Conservation (phyloP, 2,113 vertebrate genomes). For the rat (Rattus norvegicus) region GRCr8 NC_086033.1:41012001-41012500, state of each 20-base stretch:
- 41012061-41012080: not conserved
- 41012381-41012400: not conserved
- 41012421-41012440: not conserved
- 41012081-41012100: not conserved
- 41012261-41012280: not conserved
- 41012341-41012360: not conserved
- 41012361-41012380: not conserved
- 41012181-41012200: no score
- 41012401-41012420: not conserved
- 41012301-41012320: not conserved
- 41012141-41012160: not conserved
- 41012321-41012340: not conserved
- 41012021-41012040: slow-evolving; percentile 37
- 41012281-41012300: slow-evolving; percentile 3
- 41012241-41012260: not conserved
- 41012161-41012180: not conserved
- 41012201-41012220: not conserved
- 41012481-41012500: not conserved
- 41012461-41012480: no score
- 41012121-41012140: not conserved
- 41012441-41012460: fast-evolving
- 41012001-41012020: not conserved
- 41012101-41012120: not conserved
- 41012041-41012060: not conserved
- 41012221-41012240: not conserved